Percentiles rank a stretch among this genome's conserved stretches.
Conservation (phyloP, 23 tunicate species). For the Pegea sp. region DNA sequence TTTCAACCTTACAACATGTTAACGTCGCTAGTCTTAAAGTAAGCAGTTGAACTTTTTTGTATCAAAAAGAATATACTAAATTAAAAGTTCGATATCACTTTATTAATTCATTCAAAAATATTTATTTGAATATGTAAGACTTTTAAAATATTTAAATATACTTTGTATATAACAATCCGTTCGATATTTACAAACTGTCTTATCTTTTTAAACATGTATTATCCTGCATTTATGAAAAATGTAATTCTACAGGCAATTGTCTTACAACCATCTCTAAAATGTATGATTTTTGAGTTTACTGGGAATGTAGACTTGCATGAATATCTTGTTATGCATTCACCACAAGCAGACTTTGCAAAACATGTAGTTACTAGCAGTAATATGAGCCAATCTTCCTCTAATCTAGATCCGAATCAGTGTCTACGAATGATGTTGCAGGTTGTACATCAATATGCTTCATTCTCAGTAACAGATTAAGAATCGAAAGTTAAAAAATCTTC, state of each 20-base stretch:
- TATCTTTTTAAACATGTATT: too few relatives aligned
- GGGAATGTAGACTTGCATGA: conserved; percentile 54
- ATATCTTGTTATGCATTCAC: conserved; percentile 54
- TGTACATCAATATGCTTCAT: too few relatives aligned
- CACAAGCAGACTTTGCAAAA: conserved; percentile 63
- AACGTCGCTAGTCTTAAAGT: conserved; percentile 79
- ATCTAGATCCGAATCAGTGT: conserved; percentile 35
- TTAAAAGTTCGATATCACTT: too few relatives aligned
- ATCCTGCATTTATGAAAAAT: too few relatives aligned
- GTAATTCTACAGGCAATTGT: conserved; percentile 58
- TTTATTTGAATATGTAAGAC: too few relatives aligned
- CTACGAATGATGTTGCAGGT: conserved; percentile 72
- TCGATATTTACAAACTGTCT: too few relatives aligned
- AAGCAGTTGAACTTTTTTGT: not conserved
- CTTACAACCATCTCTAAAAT: conserved; percentile 43
- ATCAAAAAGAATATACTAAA: too few relatives aligned
- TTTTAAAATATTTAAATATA: too few relatives aligned
- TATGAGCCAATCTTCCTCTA: conserved; percentile 36
- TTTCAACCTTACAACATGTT: conserved; percentile 49
- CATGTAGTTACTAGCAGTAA: conserved; percentile 18
- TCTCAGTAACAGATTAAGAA: too few relatives aligned
- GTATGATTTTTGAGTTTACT: conserved; percentile 88
- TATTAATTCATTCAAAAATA: too few relatives aligned
- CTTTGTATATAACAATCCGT: too few relatives aligned
- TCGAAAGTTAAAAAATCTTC: too few relatives aligned